phyloP scores from a whole-genome alignment of 2,113 vertebrate species.

The Lichenostomus cassidix region DNA sequence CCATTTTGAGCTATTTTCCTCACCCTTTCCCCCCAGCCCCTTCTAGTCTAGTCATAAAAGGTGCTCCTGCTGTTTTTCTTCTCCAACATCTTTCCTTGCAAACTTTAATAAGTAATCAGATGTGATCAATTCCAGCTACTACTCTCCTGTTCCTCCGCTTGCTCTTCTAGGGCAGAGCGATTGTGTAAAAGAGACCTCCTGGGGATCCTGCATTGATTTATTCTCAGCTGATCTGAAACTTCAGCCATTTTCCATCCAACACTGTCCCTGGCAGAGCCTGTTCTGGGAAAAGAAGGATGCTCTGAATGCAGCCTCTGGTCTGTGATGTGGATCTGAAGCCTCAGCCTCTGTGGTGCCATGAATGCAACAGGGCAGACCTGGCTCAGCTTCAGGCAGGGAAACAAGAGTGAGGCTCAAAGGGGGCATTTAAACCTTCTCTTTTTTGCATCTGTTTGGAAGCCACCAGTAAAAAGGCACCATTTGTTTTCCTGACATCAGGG shows the following conservation, averaged over 20 bases:
- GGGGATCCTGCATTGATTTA: conserved; percentile 40
- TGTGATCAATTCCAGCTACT: conserved; percentile 39
- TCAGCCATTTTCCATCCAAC: background rate
- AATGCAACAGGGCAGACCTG: background rate
- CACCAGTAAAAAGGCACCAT: background rate
- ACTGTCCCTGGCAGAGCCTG: background rate
- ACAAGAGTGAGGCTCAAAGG: background rate
- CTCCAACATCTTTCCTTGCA: background rate
- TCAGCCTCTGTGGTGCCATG: background rate
- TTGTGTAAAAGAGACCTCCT: conserved; percentile 2
- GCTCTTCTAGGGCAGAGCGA: background rate
- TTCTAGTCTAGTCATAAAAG: background rate
- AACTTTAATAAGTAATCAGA: conserved; percentile 37
- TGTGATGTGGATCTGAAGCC: background rate
- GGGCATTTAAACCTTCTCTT: background rate
- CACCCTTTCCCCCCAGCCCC: background rate
- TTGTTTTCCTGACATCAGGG: background rate
- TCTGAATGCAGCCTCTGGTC: background rate
- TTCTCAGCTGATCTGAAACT: conserved; percentile 26
- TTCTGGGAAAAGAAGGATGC: background rate
- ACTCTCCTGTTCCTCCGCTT: background rate
- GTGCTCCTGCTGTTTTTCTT: background rate
- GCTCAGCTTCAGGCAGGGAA: background rate
- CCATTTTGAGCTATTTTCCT: background rate
- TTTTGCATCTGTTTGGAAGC: background rate